Evolutionary conservation across 2,797 vertebrate species (phyloP).

Genomic region (Myiotriccus ornatus): DNA sequence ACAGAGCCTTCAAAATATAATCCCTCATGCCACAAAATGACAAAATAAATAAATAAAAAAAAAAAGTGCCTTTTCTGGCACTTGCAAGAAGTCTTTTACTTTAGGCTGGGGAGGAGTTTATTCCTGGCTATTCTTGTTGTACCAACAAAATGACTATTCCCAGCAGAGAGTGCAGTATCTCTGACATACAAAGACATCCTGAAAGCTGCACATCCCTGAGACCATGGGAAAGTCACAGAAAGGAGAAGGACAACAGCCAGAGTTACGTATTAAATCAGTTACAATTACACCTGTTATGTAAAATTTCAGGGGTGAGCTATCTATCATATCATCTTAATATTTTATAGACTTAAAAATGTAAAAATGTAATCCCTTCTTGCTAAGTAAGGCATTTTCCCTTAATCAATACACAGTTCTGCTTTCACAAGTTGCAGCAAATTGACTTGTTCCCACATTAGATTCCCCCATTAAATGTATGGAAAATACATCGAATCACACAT

Average conservation of each 20-base stretch:
- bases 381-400: background rate
- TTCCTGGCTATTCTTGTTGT: background rate
- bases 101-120: background rate
- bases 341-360: too few relatives aligned
- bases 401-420: background rate
- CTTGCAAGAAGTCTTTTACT: background rate
- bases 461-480: background rate
- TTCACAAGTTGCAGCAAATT: background rate
- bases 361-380: background rate
- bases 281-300: background rate
- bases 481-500: accelerated
- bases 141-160: background rate
- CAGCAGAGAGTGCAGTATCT: background rate
- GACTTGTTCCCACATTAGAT: background rate
- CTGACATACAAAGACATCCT: background rate
- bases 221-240: background rate
- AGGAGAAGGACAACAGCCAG: background rate
- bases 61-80: background rate
- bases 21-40: too few relatives aligned
- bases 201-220: background rate
- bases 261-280: background rate
- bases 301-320: background rate
- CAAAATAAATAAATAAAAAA: too few relatives aligned
- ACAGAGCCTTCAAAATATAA: background rate
- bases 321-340: background rate